phyloP scores from a whole-genome alignment of 1,140 invertebrate genomes.

The Cataglyphis hispanica region DNA sequence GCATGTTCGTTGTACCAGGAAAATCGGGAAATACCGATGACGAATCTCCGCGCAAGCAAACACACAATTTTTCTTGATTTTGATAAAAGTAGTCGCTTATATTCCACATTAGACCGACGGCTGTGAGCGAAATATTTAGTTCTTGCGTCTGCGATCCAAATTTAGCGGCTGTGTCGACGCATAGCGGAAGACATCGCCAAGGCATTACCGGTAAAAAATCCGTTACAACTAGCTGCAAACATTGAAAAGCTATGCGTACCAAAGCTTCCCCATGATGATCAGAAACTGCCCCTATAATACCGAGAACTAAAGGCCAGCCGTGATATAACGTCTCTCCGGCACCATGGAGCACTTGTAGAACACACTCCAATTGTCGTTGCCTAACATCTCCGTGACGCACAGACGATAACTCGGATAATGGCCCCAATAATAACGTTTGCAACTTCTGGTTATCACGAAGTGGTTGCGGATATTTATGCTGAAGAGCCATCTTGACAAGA shows the following conservation, averaged over 20 bases:
- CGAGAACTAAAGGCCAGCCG: constrained; percentile 97
- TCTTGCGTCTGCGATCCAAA: constrained; percentile 99
- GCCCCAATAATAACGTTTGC: constrained; percentile 94
- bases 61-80: constrained; percentile 95
- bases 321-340: constrained; percentile 96
- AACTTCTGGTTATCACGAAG: constrained; percentile 95
- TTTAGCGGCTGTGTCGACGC: constrained; percentile 97
- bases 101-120: constrained; percentile 99
- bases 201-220: constrained; percentile 97
- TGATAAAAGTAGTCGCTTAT: constrained; percentile 99
- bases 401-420: constrained; percentile 95
- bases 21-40: constrained; percentile 93
- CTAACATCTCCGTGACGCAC: constrained; percentile 97
- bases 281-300: constrained; percentile 97
- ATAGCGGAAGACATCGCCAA: constrained; percentile 94
- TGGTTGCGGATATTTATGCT: constrained; percentile 94
- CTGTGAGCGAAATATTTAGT: constrained; percentile 99
- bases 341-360: constrained; percentile 96
- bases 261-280: constrained; percentile 97
- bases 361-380: constrained; percentile 97
- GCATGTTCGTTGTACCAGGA: constrained; percentile 93
- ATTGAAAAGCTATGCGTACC: constrained; percentile 97
- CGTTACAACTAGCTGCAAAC: constrained; percentile 98
- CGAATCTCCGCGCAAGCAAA: constrained; percentile 89
- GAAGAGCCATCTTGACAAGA: constrained; percentile 96